Percentiles rank a stretch among this genome's conserved stretches.
Conservation (phyloP, 2,113 vertebrate species). For the Promerops cafer region DNA sequence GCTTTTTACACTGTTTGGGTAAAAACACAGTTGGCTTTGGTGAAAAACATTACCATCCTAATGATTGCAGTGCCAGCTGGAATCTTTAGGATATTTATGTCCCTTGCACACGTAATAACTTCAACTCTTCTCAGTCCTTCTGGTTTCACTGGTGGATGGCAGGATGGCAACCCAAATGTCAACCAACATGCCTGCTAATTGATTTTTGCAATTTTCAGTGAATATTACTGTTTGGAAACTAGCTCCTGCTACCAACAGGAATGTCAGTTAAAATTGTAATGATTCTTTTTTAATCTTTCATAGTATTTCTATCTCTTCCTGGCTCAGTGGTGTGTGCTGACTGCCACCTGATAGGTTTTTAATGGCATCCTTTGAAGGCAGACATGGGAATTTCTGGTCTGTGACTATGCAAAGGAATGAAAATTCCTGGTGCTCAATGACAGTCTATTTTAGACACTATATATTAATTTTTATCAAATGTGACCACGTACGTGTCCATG, state of each 20-base stretch:
- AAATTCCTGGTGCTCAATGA: background rate
- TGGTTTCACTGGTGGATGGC: background rate
- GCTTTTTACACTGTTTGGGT: background rate
- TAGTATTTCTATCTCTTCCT: background rate
- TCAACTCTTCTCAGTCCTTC: background rate
- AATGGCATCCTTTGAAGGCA: background rate
- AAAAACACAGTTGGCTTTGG: background rate
- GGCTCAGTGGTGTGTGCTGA: background rate
- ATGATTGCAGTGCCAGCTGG: background rate
- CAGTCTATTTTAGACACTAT: background rate
- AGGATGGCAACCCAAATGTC: background rate
- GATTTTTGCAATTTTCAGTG: background rate
- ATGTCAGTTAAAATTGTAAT: background rate
- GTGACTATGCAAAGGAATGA: background rate
- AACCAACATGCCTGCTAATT: background rate
- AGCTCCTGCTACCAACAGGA: background rate
- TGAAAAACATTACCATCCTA: background rate
- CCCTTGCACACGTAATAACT: background rate
- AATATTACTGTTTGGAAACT: background rate
- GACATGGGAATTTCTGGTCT: background rate
- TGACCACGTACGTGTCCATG: background rate
- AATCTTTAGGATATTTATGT: background rate
- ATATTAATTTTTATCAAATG: background rate
- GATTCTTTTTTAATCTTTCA: background rate
- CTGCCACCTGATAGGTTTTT: background rate